These are phyloP conservation scores for Austrolebias charrua DNA, from an alignment of 2,797 vertebrate species.

Conservation along the genomic window DNA sequence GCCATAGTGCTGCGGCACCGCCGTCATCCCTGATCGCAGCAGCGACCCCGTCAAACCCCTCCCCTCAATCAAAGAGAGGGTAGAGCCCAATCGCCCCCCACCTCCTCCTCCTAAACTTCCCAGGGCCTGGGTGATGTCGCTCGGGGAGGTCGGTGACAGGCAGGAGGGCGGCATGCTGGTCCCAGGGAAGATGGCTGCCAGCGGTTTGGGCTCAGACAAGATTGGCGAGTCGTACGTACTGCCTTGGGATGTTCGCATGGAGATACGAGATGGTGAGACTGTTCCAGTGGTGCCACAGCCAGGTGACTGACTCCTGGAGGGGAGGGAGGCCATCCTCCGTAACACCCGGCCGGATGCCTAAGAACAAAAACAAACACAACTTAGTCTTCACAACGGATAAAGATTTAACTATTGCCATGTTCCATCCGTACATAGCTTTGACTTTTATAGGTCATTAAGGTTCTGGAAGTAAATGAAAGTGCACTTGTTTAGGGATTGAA, in stretches of 20 bases:
- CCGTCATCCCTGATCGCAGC: conserved; percentile 89
- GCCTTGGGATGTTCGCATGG: conserved; percentile 89
- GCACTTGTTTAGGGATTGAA: conserved; percentile 3
- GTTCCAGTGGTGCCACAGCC: conserved; percentile 86
- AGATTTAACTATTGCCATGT: conserved; percentile 1
- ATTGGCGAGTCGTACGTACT: conserved; percentile 90
- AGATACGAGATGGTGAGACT: conserved; percentile 84
- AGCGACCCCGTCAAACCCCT: conserved; percentile 84
- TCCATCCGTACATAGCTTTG: conserved; percentile 13
- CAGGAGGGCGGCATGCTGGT: conserved; percentile 86
- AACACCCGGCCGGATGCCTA: conserved; percentile 83
- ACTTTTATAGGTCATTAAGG: conserved; percentile 29
- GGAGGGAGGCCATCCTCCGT: conserved; percentile 91
- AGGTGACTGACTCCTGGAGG: conserved; percentile 92
- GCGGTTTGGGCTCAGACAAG: conserved; percentile 84
- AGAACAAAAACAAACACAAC: conserved; percentile 12
- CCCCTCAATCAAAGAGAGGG: conserved; percentile 83
- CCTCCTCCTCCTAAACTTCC: conserved; percentile 21
- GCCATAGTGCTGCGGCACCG: conserved; percentile 93
- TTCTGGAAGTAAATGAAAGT: conserved; percentile 21
- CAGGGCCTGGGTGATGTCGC: conserved; percentile 63
- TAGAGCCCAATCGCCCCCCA: conserved; percentile 80
- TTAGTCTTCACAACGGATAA: conserved; percentile 12
- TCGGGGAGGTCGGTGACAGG: conserved; percentile 74
- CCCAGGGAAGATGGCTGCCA: conserved; percentile 84